Evolutionary conservation across 2,797 vertebrate genomes (phyloP).

Genomic region (Hippoglossus hippoglossus): DNA sequence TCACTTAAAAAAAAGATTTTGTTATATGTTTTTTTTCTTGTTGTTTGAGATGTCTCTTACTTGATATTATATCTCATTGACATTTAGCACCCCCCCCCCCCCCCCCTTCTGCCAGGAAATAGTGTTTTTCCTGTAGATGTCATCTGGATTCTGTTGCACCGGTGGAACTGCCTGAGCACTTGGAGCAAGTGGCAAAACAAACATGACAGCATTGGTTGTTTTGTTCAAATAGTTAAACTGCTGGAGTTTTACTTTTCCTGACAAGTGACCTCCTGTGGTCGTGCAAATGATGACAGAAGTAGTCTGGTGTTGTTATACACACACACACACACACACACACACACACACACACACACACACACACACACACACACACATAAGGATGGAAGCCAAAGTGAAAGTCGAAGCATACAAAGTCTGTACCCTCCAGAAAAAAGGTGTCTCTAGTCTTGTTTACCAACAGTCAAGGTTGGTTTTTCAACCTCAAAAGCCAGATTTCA

Average conservation of each 20-base stretch:
- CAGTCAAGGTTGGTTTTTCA: neutral
- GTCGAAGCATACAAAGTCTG: neutral
- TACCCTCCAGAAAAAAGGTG: neutral
- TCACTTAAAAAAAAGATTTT: conserved; percentile 27
- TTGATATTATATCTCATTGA: neutral
- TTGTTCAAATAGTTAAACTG: neutral
- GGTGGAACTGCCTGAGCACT: neutral
- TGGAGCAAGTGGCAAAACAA: conserved; percentile 3
- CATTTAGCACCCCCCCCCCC: neutral
- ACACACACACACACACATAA: neutral
- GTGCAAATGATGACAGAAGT: neutral
- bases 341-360: neutral
- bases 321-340: neutral
- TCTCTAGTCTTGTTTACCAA: neutral
- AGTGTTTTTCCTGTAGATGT: neutral
- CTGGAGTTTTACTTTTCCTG: neutral
- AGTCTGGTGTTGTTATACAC: neutral
- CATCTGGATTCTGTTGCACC: neutral
- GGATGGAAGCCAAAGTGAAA: neutral
- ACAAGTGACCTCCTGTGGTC: neutral
- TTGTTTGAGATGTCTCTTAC: conserved; percentile 4
- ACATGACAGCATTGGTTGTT: neutral
- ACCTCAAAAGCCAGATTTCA: neutral
- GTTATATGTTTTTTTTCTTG: conserved; percentile 6
- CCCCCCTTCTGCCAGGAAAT: neutral